phyloP scores from a whole-genome alignment of 2,888 invertebrate species.

The Hypercompe scribonia region DNA sequence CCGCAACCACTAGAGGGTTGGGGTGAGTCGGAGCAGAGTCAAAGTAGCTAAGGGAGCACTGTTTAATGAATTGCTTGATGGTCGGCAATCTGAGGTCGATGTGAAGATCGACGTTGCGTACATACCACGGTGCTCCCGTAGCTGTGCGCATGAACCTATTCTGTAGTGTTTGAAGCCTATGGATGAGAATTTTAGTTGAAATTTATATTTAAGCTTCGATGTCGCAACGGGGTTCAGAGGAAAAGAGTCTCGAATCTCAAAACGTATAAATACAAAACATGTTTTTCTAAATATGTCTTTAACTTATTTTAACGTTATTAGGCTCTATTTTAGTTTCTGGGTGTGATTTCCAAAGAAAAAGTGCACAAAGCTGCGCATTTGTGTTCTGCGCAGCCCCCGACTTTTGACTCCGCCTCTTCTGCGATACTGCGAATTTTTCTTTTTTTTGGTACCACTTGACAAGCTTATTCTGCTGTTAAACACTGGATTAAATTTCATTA shows the following conservation, averaged over 20 bases:
- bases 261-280: not conserved
- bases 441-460: conserved; percentile 1
- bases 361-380: conserved; percentile 9
- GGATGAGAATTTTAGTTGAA: not conserved
- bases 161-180: too few species aligned
- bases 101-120: too few species aligned
- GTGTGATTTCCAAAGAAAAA: conserved; percentile 12
- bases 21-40: too few species aligned
- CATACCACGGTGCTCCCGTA: too few species aligned
- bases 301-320: not conserved
- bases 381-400: conserved; percentile 15
- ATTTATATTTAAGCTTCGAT: not conserved
- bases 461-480: not conserved
- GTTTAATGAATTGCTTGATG: too few species aligned
- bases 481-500: not conserved
- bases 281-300: not conserved
- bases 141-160: too few species aligned
- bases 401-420: conserved; percentile 16
- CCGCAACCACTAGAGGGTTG: too few species aligned
- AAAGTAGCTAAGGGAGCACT: too few species aligned
- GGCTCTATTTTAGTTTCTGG: not conserved
- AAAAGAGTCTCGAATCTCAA: not conserved
- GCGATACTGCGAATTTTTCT: not conserved
- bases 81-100: too few species aligned
- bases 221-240: not conserved